phyloP scores from a whole-genome alignment of 2,888 invertebrate species.

The Agrotis exclamationis region DNA sequence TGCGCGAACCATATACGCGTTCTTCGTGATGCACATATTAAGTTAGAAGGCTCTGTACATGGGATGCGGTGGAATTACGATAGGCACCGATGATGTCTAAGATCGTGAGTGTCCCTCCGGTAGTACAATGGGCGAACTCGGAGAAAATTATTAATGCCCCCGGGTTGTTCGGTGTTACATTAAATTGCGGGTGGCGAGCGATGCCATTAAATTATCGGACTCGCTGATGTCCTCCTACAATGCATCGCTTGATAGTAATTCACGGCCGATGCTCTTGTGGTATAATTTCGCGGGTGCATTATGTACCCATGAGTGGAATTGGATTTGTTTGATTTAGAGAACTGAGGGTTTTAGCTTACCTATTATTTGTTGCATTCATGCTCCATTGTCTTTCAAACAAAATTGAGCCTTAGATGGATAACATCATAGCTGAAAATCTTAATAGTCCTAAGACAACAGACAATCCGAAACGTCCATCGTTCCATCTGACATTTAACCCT shows the following conservation, averaged over 20 bases:
- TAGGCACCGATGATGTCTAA: conserved; percentile 82
- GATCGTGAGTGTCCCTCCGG: conserved; percentile 85
- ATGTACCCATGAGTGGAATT: conserved; percentile 50
- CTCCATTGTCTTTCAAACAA: background rate
- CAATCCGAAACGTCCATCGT: conserved; percentile 1
- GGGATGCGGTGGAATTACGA: conserved; percentile 85
- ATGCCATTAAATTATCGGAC: conserved; percentile 81
- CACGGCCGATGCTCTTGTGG: conserved; percentile 65
- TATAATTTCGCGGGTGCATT: conserved; percentile 63
- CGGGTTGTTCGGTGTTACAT: conserved; percentile 76
- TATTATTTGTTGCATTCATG: background rate
- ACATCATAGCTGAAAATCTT: background rate
- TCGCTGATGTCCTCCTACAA: conserved; percentile 71
- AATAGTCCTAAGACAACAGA: background rate
- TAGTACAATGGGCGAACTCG: conserved; percentile 79
- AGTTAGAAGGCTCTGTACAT: conserved; percentile 88
- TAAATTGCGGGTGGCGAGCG: conserved; percentile 82
- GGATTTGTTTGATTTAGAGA: conserved; percentile 50
- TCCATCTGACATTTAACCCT: conserved; percentile 47
- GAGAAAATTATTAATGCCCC: conserved; percentile 82
- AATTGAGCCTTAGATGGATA: background rate
- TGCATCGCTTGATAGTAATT: conserved; percentile 70
- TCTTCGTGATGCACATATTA: conserved; percentile 91
- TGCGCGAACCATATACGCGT: conserved; percentile 85
- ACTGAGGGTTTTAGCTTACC: background rate